Evolutionary conservation across 2,113 vertebrate genomes (phyloP).

Genomic region (Empidonax alnorum): DNA sequence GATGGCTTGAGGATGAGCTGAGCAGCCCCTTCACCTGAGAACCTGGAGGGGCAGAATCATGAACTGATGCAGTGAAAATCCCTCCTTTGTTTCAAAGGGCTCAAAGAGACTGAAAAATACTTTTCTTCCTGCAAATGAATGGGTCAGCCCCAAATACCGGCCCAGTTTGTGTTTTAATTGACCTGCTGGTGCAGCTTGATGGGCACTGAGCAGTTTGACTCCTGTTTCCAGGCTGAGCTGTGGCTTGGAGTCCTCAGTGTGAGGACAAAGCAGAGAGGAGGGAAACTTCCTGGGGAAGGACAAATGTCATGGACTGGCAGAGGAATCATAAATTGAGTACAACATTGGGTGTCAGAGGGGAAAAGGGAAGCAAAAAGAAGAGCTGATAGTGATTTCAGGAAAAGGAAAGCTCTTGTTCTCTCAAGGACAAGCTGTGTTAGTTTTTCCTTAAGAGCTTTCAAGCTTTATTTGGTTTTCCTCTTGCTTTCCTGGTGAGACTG

Average conservation of each 20-base stretch:
- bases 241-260: background rate
- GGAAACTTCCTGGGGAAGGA: background rate
- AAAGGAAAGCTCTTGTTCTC: background rate
- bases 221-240: background rate
- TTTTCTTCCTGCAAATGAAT: background rate
- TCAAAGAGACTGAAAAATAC: background rate
- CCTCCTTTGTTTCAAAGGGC: background rate
- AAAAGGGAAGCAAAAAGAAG: background rate
- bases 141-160: background rate
- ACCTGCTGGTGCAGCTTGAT: background rate
- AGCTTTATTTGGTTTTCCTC: background rate
- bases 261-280: background rate
- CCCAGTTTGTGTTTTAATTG: background rate
- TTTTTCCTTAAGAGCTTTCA: background rate
- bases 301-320: background rate
- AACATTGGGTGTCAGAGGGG: accelerated
- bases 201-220: background rate
- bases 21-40: accelerated
- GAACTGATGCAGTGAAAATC: background rate
- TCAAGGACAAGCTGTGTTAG: background rate
- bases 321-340: accelerated
- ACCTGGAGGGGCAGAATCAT: background rate
- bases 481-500: accelerated
- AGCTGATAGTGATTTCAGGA: background rate
- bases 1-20: background rate